Evolutionary conservation across 2,888 invertebrate species (phyloP), one percentile per base, ranked within the genome.

Genomic region (Cephus runcator): DNA sequence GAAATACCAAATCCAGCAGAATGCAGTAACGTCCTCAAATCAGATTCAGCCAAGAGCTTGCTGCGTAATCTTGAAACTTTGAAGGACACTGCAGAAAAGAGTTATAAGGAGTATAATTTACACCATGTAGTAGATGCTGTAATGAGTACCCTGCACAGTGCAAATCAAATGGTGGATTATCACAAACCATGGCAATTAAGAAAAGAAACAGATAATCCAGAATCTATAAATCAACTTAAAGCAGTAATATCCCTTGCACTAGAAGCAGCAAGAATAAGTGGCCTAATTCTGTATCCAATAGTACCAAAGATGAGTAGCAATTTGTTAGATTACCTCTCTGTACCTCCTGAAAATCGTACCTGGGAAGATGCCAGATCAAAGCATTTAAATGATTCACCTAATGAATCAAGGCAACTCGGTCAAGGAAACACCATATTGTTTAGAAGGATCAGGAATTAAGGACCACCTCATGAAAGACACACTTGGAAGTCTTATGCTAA

Each of bases 101-200:
- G 96, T 92, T 98, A 96, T 92, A 92, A 94, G 76, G 93, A 95
- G 80, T 95, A 95, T 87, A 95, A 97, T 86, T 96, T 98, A 92
- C 96, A 98, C 92, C 95, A 95, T 91, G 97, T 94, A 0, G 95
- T 96, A 0, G 97, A 98, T 89, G 92, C 94, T 0, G 94, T 97
- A 0, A 95, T 98, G 91, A 92, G 93, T 15, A 93, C 95, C 0
- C 92, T 98, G 15, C 96, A 96, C 87, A 92, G 94, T 36, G 95
- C 97, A 31, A 99, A 99, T 92, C 92, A 94, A 80, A 97, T 98
- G 93, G 95, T 99, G 87, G 96, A 98, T 88, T 92, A 95, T 4
- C 93, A 95, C 85, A 95, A 96, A 90, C 99, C 99, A 0, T 99
- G 99, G 99, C 94, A 95, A 83, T 93, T 99, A 79, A 94, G 93